A percentile compares a stretch with the other conserved stretches of the same genome.
phyloP scores from a whole-genome alignment of 2,888 invertebrate genomes.

The Tetramorium bicarinatum region DNA sequence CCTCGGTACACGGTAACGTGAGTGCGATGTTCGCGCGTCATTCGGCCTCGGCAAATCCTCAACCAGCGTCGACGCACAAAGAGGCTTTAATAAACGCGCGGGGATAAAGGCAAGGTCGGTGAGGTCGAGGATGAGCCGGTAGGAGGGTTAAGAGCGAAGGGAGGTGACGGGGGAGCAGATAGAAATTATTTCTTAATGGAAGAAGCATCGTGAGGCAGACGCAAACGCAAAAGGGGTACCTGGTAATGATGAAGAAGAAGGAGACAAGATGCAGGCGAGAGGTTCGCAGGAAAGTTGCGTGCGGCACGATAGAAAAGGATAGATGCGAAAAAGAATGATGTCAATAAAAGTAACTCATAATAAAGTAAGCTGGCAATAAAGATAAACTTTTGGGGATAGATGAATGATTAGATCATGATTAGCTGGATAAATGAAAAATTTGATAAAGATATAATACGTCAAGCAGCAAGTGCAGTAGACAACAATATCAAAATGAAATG shows the following conservation, averaged over 20 bases:
- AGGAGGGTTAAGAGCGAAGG: constrained; percentile 20
- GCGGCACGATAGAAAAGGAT: background rate
- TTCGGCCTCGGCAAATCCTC: constrained; percentile 56
- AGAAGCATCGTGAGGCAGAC: constrained; percentile 70
- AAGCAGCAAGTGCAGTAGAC: background rate
- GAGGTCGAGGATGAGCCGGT: constrained; percentile 55
- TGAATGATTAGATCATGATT: background rate
- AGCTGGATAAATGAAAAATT: background rate
- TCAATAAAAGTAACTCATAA: background rate
- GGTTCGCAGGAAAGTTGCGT: constrained; percentile 23
- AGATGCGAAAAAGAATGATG: background rate
- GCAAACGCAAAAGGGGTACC: constrained; percentile 37
- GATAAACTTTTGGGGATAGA: background rate
- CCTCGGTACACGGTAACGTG: constrained; percentile 33
- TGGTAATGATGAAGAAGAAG: constrained; percentile 49
- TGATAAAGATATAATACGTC: background rate
- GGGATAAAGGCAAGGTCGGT: constrained; percentile 60
- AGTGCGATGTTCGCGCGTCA: constrained; percentile 53
- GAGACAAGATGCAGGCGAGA: constrained; percentile 29
- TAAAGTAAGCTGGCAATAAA: background rate
- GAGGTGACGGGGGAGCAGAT: constrained; percentile 41
- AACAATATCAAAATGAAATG: constrained; percentile 2
- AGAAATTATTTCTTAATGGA: constrained; percentile 71
- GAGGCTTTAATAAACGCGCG: constrained; percentile 59
- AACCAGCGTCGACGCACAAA: constrained; percentile 54